Conservation (phyloP, 2,113 vertebrate genomes). For the Triplophysa dalaica region DNA sequence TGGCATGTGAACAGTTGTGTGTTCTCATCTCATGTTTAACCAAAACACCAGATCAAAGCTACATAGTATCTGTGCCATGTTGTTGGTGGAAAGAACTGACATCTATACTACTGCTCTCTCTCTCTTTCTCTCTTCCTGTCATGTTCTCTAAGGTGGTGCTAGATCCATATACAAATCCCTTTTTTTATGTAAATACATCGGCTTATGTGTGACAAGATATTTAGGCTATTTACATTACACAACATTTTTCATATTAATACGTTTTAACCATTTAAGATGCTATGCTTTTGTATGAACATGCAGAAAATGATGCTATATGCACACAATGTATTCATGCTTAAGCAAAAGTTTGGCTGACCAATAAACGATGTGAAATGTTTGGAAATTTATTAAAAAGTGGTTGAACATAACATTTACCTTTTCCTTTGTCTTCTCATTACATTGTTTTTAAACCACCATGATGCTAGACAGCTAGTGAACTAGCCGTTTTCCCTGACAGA, state of each 20-base stretch:
- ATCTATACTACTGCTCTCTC: neutral
- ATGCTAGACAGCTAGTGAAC: too few species aligned
- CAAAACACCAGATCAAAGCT: constrained; percentile 44
- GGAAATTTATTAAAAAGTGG: too few species aligned
- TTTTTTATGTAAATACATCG: constrained; percentile 13
- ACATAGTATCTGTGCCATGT: neutral
- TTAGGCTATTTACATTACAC: neutral
- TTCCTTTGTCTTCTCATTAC: too few species aligned
- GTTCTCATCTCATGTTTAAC: constrained; percentile 37
- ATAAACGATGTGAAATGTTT: too few species aligned
- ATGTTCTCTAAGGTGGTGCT: neutral
- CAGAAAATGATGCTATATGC: neutral
- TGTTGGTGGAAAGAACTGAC: neutral
- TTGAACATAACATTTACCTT: too few species aligned
- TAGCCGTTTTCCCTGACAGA: neutral
- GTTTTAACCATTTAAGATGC: neutral
- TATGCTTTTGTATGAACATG: neutral
- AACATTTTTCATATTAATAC: neutral
- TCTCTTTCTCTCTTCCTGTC: constrained; percentile 1
- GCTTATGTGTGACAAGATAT: neutral
- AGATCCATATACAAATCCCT: neutral
- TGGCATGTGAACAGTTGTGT: constrained; percentile 12
- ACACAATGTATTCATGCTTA: neutral
- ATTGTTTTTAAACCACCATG: too few species aligned
- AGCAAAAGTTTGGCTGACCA: too few species aligned